Percentiles rank a stretch among this genome's conserved stretches.
Evolutionary conservation across 2,888 invertebrate genomes (phyloP).

Genomic region (Alentia gelatinosa): DNA sequence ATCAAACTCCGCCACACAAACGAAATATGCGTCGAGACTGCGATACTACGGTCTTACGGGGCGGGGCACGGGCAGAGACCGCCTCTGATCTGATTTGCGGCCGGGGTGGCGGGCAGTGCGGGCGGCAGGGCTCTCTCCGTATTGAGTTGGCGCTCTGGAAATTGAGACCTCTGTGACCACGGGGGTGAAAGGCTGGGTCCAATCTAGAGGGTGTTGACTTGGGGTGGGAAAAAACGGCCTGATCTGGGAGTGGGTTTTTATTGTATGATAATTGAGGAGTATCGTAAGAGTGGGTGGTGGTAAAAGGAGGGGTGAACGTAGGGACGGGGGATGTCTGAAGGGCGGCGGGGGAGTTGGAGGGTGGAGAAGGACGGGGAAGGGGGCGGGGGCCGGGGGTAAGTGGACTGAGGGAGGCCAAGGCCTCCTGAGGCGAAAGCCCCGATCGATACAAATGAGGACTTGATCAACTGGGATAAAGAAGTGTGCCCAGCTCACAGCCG

Average conservation of each 20-base stretch:
- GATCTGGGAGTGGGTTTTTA: not conserved
- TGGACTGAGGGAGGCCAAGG: not conserved
- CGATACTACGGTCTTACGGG: not conserved
- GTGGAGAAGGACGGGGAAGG: not conserved
- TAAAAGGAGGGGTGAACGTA: not conserved
- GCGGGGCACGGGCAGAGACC: not conserved
- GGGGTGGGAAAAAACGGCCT: not conserved
- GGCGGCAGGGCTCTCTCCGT: not conserved
- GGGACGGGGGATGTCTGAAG: not conserved
- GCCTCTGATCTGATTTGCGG: not conserved
- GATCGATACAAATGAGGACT: constrained; percentile 37
- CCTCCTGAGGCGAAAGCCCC: not conserved
- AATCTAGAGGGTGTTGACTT: not conserved
- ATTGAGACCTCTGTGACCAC: not conserved
- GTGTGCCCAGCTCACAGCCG: not conserved
- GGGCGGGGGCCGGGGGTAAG: not conserved
- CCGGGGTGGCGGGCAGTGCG: not conserved
- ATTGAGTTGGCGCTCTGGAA: not conserved
- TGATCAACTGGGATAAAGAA: constrained; percentile 41
- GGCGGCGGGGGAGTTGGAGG: not conserved
- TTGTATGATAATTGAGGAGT: too few species aligned
- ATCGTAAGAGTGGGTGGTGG: not conserved
- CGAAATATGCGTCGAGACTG: constrained; percentile 18
- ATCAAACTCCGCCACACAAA: constrained; percentile 28
- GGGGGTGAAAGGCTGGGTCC: not conserved